Evolutionary conservation across 1,140 invertebrate genomes (phyloP), one percentile per base, ranked within the genome.

Genomic region (Coptotermes formosanus): DNA sequence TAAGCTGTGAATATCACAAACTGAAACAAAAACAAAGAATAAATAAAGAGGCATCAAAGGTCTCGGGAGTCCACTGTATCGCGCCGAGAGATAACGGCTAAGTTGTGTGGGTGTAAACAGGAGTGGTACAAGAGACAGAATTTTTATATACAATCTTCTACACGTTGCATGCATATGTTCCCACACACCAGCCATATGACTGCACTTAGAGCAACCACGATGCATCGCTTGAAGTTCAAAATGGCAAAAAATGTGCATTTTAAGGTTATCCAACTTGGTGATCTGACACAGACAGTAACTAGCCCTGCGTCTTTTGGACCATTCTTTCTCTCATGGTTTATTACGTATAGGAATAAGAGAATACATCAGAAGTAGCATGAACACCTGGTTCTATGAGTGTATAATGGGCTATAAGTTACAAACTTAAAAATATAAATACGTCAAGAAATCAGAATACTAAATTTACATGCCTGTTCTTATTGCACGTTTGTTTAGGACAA

Each of bases 361-460:
- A 75, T 75, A 75, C 64, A 75, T 75, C 64, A 75, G 64, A 75
- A 75, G n/a, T 75, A 75, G 64, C 25, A 75, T 75, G 64, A 75
- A 75, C 64, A 75, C 64, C 64, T 75, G 64, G 64, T n/a, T 75
- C 64, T 30, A 30, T 25, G 64, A 75, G n/a, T 7, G 11, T 30
- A 75, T 75, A 75, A 75, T 75, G 64, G 64, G n/a, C 64, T 30
- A 75, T 75, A 75, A 75, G 64, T 75, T 30, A 75, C 64, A 75
- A 75, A 75, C 64, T 75, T 1, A 75, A 75, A 75, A 75, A 75
- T 75, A 75, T 75, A 75, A 75, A 75, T 75, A 75, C 64, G 25
- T 75, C 64, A 75, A 75, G 64, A 30, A 75, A 75, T n/a, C n/a
- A 75, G n/a, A 75, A 75, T 75, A 75, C 25, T 75, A 75, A 75